Evolutionary conservation across 2,797 vertebrate genomes (phyloP), one percentile per base, ranked within the genome.

Genomic region (Parotocinclus haroldoi): DNA sequence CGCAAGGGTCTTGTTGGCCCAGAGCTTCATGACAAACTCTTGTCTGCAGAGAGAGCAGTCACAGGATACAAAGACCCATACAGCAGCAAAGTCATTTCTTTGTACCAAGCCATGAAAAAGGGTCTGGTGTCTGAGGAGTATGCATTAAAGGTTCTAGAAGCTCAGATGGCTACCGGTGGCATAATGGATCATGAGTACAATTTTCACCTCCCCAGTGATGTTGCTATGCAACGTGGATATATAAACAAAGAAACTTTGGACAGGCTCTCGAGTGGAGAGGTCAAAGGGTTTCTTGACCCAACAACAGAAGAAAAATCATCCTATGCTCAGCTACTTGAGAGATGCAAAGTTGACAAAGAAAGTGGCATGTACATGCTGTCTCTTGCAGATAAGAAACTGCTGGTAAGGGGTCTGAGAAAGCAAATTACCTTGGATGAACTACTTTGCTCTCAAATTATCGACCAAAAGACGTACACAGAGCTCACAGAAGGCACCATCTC

Each of bases 41-140:
- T 98, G 5, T 98, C 94, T 0, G 95, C 96, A 0, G 97, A 99
- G 82, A 88, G 97, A 59, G 94, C 97, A 0, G 95, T 96, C 16
- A 99, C 93, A 0, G 97, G 97, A 4, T 99, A 96, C 84, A 91
- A 92, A 0, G 96, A 99, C 83, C 96, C 97, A 0, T 98, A 98
- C 86, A 96, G 89, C 0, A 95, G 95, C 10, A 96, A 95, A 83
- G 91, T 92, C 7, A 96, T 96, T 64, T 98, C 96, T 0, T 83
- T 98, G 56, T 98, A 96, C 88, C 95, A 98, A 82, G 97, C 96
- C 55, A 96, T 98, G 95, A 96, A 93, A 81, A 98, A 98, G 75
- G 93, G 91, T 7, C 86, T 99, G 39, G 88, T 98, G 52, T 85
- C 92, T 1, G 88, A 92, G 0, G 94, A 98, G 38, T 95, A 96